Evolutionary conservation across 2,113 vertebrate species (phyloP).

Genomic region (Heloderma charlesbogerti): DNA sequence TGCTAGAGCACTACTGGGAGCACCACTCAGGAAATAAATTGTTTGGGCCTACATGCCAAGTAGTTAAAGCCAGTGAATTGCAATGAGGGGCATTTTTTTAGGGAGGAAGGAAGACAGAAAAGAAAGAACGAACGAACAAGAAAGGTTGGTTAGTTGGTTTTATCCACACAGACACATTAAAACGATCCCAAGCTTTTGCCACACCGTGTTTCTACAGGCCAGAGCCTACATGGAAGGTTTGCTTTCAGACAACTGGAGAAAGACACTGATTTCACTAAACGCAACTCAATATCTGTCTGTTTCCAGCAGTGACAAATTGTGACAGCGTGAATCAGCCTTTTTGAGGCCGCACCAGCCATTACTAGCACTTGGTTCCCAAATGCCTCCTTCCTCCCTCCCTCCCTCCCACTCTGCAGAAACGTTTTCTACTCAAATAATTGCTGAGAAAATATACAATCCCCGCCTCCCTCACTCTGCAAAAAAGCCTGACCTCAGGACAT

Average conservation of each 20-base stretch:
- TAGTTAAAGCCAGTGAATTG: background rate
- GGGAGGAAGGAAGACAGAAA: background rate
- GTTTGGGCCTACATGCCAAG: background rate
- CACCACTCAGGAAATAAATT: background rate
- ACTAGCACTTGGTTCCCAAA: background rate
- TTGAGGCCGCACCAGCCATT: background rate
- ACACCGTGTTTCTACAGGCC: constrained; percentile 49
- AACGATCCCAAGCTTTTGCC: constrained; percentile 44
- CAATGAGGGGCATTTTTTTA: constrained; percentile 8
- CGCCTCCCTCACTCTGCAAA: background rate
- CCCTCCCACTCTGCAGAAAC: background rate
- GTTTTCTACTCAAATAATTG: background rate
- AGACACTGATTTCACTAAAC: constrained; percentile 67
- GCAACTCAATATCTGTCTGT: constrained; percentile 63
- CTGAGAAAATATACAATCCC: background rate
- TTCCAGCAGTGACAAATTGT: constrained; percentile 55
- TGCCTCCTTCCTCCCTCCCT: background rate
- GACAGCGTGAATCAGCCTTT: constrained; percentile 3
- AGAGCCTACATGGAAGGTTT: constrained; percentile 54
- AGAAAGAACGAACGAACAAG: no score
- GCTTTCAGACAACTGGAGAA: constrained; percentile 52
- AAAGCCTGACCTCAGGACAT: background rate
- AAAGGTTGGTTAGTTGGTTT: background rate
- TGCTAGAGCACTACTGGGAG: constrained; percentile 7
- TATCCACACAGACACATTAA: constrained; percentile 53